Evolutionary conservation across 2,888 invertebrate genomes (phyloP).

Genomic region (Seladonia tumulorum): DNA sequence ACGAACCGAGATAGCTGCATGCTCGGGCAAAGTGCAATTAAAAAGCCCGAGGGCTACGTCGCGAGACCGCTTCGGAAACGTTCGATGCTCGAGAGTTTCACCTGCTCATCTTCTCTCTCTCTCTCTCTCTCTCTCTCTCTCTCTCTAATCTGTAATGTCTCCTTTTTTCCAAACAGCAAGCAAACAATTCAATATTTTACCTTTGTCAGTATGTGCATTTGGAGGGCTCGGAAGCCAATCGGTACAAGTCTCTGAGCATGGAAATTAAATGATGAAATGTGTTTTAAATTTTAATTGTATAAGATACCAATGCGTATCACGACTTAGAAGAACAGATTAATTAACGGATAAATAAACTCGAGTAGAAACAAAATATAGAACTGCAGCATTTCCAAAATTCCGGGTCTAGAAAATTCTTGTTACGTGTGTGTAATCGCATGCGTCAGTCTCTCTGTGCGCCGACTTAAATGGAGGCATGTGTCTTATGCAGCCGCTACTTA

Average conservation of each 20-base stretch:
- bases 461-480: too few relatives aligned
- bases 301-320: background rate
- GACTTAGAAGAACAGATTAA: background rate
- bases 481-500: too few relatives aligned
- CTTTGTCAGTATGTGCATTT: background rate
- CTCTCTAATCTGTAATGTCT: background rate
- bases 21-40: constrained; percentile 45
- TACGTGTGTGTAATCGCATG: too few relatives aligned
- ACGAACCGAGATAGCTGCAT: constrained; percentile 37
- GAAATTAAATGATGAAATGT: too few relatives aligned
- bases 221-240: background rate
- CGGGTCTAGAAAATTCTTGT: too few relatives aligned
- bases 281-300: background rate
- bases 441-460: too few relatives aligned
- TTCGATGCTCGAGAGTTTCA: constrained; percentile 24
- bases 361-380: background rate
- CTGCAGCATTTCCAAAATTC: too few relatives aligned
- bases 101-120: background rate
- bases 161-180: background rate
- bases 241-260: background rate
- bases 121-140: background rate
- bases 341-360: background rate
- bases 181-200: background rate
- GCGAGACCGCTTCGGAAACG: constrained; percentile 16
- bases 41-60: constrained; percentile 54